Evolutionary conservation across 2,113 vertebrate species (phyloP), one percentile per base, ranked within the genome.

Genomic region (Coryphaenoides rupestris): DNA sequence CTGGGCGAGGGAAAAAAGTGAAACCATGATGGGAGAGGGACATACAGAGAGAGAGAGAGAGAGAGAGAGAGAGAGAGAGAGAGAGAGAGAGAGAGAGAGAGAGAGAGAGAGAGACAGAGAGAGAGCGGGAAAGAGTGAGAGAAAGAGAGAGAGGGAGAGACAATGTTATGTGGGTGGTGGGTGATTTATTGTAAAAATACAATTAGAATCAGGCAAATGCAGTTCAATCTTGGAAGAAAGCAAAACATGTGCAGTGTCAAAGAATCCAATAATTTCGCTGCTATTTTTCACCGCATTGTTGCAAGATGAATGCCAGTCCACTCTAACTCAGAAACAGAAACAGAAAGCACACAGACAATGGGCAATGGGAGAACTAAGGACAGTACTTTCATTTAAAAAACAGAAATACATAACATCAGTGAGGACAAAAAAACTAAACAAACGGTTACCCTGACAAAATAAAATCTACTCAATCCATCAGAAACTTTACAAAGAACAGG

Each of bases 1-100:
- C 96, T 98, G 55, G 15, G 13, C 52, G 21, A 28, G 22, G 26
- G 21, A 55, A n/a, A n/a, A n/a, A n/a, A n/a, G n/a, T n/a, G n/a
- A n/a, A n/a, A n/a, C n/a, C n/a, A n/a, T 1, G 56, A 16, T 50
- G 9, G 40, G 19, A 16, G 33, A 9, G 22, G 26, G 55, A 5
- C n/a, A n/a, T n/a, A 9, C 16, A 33, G n/a, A 46, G 21, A 4
- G 19, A 50, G 47, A 7, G 47, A 50, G 22, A 47, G n/a, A 33
- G 23, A 45, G 15, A n/a, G 12, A 3, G 15, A 50, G 9, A 3
- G 47, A 50, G 47, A 17, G 33, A 47, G 16, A 15, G 15, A 16
- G 55, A 5, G 52, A n/a, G n/a, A 17, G 21, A 22, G 54, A 23
- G 55, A 26, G 55, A 57, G 15, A 40, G 14, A 54, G 24, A 47